Evolutionary conservation across 2,113 vertebrate species (phyloP).

Genomic region (Phaethon lepturus): DNA sequence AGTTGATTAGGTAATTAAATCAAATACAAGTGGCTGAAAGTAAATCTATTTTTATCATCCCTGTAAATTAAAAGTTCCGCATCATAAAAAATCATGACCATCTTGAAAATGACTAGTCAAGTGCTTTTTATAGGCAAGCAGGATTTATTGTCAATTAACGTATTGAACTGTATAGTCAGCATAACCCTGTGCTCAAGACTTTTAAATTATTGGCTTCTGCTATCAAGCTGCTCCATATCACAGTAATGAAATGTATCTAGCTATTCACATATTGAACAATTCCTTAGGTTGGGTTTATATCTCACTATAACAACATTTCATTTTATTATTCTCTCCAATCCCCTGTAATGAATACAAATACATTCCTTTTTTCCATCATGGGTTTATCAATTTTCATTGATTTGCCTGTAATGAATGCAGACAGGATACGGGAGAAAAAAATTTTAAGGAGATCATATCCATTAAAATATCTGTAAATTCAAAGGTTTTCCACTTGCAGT

Average conservation of each 20-base stretch:
- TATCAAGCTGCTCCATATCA: slow-evolving; percentile 74
- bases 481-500: slow-evolving; percentile 31
- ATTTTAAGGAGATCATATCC: slow-evolving; percentile 45
- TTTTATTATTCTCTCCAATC: slow-evolving; percentile 80
- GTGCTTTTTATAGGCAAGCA: slow-evolving; percentile 81
- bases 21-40: slow-evolving; percentile 85
- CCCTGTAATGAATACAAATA: slow-evolving; percentile 81
- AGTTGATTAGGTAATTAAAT: slow-evolving; percentile 89
- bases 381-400: slow-evolving; percentile 83
- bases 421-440: not conserved
- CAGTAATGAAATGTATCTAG: slow-evolving; percentile 78
- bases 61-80: slow-evolving; percentile 88
- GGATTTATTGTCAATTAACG: slow-evolving; percentile 89
- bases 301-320: slow-evolving; percentile 80
- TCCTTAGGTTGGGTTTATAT: slow-evolving; percentile 80
- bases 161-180: slow-evolving; percentile 86
- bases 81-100: slow-evolving; percentile 88
- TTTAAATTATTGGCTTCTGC: slow-evolving; percentile 80
- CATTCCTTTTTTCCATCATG: slow-evolving; percentile 72
- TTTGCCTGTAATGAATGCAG: slow-evolving; percentile 76
- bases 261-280: slow-evolving; percentile 79
- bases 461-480: slow-evolving; percentile 68
- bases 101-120: slow-evolving; percentile 87
- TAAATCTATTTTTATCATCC: slow-evolving; percentile 90
- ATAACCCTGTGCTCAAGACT: slow-evolving; percentile 77